Conservation (phyloP, 2,113 vertebrate genomes). For the Gobius niger region DNA sequence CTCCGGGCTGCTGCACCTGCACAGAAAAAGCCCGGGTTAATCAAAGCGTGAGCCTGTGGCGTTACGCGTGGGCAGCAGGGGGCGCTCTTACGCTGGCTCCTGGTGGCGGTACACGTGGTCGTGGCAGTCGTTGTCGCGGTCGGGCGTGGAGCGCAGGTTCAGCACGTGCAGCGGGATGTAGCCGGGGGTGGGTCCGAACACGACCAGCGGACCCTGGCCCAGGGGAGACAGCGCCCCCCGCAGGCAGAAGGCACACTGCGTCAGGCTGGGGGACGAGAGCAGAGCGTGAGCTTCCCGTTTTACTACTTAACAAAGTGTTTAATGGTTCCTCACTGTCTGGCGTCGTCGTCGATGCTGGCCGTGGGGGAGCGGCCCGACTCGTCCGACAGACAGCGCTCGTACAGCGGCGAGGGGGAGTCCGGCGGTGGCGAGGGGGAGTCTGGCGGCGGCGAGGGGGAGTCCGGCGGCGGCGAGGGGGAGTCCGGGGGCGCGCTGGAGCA, state of each 20-base stretch:
- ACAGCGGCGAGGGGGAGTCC: constrained; percentile 74
- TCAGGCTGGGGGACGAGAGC: constrained; percentile 75
- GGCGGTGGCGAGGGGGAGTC: constrained; percentile 55
- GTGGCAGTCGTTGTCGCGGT: constrained; percentile 80
- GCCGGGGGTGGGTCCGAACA: constrained; percentile 89
- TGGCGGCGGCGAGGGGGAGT: constrained; percentile 68
- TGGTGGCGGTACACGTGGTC: constrained; percentile 76
- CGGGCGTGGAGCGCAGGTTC: constrained; percentile 77
- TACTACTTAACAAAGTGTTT: background rate
- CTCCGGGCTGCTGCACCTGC: constrained; percentile 63
- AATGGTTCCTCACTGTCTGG: constrained; percentile 78
- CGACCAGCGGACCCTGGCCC: constrained; percentile 92
- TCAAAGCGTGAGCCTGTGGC: background rate
- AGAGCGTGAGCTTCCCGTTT: background rate
- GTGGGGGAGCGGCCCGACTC: constrained; percentile 82
- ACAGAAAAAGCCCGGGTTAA: constrained; percentile 3
- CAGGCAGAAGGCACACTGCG: constrained; percentile 98
- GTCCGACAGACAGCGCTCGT: constrained; percentile 81
- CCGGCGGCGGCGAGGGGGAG: constrained; percentile 54
- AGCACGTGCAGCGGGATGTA: constrained; percentile 84
- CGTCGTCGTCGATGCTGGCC: constrained; percentile 84
- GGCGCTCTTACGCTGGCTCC: constrained; percentile 55
- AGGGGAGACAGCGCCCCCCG: constrained; percentile 87
- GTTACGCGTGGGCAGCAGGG: background rate
- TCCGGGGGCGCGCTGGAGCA: constrained; percentile 42